Conservation (phyloP, 2,888 invertebrate species). For the Beris morrisii region DNA sequence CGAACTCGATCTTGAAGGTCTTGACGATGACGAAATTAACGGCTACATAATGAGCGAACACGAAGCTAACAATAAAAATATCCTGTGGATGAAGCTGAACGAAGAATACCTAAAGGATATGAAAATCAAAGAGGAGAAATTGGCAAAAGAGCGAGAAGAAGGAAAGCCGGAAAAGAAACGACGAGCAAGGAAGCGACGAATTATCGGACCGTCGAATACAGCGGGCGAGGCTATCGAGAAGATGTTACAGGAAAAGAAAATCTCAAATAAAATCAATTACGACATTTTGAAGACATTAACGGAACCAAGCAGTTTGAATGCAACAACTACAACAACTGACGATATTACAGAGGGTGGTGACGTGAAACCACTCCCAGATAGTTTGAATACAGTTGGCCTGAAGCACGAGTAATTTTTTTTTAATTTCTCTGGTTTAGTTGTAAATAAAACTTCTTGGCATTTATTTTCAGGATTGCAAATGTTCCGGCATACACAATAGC, state of each 20-base stretch:
- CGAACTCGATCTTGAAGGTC: constrained; percentile 70
- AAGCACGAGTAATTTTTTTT: constrained; percentile 10
- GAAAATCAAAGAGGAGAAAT: constrained; percentile 81
- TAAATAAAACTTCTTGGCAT: background rate
- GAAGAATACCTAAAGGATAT: constrained; percentile 83
- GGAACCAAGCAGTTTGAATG: constrained; percentile 36
- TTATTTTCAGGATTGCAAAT: constrained; percentile 40
- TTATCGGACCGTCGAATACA: constrained; percentile 67
- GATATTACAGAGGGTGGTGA: background rate
- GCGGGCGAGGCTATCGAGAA: constrained; percentile 93
- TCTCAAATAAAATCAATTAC: constrained; percentile 97
- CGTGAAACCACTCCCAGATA: background rate
- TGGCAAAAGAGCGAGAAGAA: constrained; percentile 80
- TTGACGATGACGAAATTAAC: constrained; percentile 90
- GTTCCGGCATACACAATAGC: constrained; percentile 44
- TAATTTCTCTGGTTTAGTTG: background rate
- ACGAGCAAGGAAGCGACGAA: constrained; percentile 65
- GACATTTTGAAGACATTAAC: constrained; percentile 85
- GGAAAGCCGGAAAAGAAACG: constrained; percentile 83
- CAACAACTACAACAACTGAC: background rate
- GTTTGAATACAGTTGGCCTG: background rate
- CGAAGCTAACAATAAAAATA: constrained; percentile 79
- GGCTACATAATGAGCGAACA: constrained; percentile 79
- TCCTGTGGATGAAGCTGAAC: constrained; percentile 86
- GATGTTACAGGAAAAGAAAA: constrained; percentile 92